Conservation (phyloP, 2,113 vertebrate species). For the Phylloscopus trochiloides region DNA sequence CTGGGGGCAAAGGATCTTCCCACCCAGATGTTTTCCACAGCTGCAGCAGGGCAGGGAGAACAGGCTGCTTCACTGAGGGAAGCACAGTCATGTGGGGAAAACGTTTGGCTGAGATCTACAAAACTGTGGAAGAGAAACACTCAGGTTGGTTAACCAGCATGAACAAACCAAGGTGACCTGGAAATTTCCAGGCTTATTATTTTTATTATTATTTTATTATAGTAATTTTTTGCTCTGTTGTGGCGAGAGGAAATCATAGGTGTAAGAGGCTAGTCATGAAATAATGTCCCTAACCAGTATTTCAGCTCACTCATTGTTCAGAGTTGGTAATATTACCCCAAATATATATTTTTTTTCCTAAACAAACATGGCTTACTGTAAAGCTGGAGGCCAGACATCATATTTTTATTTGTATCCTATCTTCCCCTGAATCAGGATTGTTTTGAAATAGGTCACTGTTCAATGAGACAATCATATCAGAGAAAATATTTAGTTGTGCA, state of each 20-base stretch:
- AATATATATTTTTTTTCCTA: not conserved
- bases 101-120: not conserved
- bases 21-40: slow-evolving; percentile 51
- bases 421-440: not conserved
- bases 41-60: not conserved
- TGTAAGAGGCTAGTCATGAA: not conserved
- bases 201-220: not conserved
- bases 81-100: not conserved
- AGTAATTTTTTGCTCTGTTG: not conserved
- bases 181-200: not conserved
- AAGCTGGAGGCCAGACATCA: not conserved
- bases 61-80: not conserved
- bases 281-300: not conserved
- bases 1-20: slow-evolving; percentile 29
- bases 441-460: not conserved
- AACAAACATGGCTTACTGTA: not conserved
- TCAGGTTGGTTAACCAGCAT: not conserved
- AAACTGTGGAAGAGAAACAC: not conserved
- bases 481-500: not conserved
- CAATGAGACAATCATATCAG: not conserved
- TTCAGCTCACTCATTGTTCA: not conserved
- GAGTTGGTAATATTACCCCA: not conserved
- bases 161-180: not conserved
- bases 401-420: not conserved
- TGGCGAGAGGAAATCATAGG: not conserved